These are phyloP conservation scores for Natrix natrix DNA, from an alignment of 2,797 vertebrate genomes.

Conservation along the genomic window DNA sequence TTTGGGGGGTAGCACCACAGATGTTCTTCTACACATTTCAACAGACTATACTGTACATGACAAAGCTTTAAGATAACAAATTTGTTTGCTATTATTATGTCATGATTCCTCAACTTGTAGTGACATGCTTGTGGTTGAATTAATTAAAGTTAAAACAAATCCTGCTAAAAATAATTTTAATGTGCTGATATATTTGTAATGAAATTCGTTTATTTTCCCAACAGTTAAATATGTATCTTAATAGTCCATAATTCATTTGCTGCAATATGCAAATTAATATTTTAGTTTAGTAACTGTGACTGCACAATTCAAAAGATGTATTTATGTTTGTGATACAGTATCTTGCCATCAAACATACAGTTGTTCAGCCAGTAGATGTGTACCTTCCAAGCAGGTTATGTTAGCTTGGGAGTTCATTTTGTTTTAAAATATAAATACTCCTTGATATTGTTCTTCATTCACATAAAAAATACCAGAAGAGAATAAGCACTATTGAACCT, in stretches of 20 bases:
- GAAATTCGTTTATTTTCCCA: not conserved
- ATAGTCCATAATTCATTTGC: not conserved
- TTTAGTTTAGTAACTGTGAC: not conserved
- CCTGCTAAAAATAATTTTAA: not conserved
- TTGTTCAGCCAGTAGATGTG: slow-evolving; percentile 25
- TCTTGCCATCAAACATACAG: slow-evolving; percentile 10
- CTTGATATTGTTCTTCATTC: not conserved
- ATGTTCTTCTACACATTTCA: not conserved
- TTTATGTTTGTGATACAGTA: slow-evolving; percentile 16
- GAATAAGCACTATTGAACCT: not conserved
- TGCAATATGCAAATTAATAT: not conserved
- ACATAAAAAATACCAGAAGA: not conserved
- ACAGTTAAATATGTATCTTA: not conserved
- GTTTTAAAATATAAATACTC: not conserved
- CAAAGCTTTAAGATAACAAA: not conserved
- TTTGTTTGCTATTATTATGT: not conserved
- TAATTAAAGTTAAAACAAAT: not conserved
- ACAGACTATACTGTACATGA: not conserved
- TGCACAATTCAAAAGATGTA: not conserved
- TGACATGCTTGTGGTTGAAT: not conserved
- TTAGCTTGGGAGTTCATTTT: not conserved
- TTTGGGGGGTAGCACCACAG: not conserved
- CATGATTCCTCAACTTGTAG: not conserved
- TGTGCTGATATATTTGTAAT: not conserved
- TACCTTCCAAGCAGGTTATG: not conserved